phyloP scores from a whole-genome alignment of 2,113 vertebrate genomes.

The Catharus fuscescens region DNA sequence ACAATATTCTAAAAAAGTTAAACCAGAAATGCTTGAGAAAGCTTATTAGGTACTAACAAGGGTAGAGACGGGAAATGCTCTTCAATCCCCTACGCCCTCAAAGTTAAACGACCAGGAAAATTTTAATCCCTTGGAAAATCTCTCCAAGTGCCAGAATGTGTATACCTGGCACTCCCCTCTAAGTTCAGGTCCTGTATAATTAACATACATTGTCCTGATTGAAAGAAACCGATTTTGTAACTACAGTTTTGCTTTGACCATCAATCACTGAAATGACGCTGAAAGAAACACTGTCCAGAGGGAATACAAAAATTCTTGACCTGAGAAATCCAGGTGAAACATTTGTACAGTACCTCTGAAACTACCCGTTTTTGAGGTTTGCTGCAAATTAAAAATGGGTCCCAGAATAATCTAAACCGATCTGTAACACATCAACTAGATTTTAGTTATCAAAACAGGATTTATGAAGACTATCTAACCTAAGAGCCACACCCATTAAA shows the following conservation, averaged over 20 bases:
- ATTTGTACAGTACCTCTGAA: neutral
- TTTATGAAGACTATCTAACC: neutral
- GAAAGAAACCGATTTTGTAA: neutral
- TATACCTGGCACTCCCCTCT: neutral
- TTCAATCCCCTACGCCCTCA: rapidly evolving
- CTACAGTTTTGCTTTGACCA: neutral
- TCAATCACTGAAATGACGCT: neutral
- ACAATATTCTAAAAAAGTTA: neutral
- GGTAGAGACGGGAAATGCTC: neutral
- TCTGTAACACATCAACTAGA: neutral
- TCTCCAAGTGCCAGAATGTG: neutral
- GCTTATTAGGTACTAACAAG: neutral
- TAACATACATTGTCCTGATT: neutral
- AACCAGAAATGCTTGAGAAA: neutral
- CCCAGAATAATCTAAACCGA: neutral
- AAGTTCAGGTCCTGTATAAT: neutral
- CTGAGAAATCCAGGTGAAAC: neutral
- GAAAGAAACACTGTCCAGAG: neutral
- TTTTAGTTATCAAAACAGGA: neutral
- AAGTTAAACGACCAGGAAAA: neutral
- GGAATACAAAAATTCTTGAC: neutral
- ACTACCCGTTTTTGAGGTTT: neutral
- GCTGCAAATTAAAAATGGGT: neutral
- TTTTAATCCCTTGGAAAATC: neutral
- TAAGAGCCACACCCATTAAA: neutral